These are phyloP conservation scores for Upupa epops DNA, from an alignment of 2,113 vertebrate species.

Conservation along the genomic window DNA sequence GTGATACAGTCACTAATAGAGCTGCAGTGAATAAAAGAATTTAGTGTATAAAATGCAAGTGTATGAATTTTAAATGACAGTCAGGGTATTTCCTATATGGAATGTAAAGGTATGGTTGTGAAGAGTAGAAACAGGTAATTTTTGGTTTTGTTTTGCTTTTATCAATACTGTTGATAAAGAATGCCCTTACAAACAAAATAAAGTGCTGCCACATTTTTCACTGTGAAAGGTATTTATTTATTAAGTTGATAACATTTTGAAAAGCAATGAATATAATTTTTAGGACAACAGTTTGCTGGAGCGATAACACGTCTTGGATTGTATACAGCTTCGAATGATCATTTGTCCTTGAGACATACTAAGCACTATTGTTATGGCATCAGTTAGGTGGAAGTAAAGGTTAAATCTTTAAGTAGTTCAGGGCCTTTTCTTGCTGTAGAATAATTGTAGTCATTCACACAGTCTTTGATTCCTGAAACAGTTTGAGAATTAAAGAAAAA, in stretches of 20 bases:
- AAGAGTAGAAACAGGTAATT: slow-evolving; percentile 65
- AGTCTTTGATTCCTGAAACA: slow-evolving; percentile 49
- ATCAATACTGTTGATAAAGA: slow-evolving; percentile 78
- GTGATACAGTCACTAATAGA: slow-evolving; percentile 11
- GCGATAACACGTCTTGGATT: slow-evolving; percentile 81
- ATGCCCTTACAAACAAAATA: slow-evolving; percentile 77
- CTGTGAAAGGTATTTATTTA: slow-evolving; percentile 85
- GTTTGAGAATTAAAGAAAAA: slow-evolving; percentile 34
- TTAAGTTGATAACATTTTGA: slow-evolving; percentile 91
- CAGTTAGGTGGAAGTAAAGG: slow-evolving; percentile 78
- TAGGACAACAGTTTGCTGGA: slow-evolving; percentile 81
- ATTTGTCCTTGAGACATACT: slow-evolving; percentile 84
- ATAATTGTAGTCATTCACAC: slow-evolving; percentile 52
- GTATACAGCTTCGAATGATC: slow-evolving; percentile 74
- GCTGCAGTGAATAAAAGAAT: slow-evolving; percentile 24
- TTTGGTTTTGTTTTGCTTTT: slow-evolving; percentile 75
- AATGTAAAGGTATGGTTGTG: slow-evolving; percentile 50
- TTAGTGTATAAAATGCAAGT: slow-evolving; percentile 22
- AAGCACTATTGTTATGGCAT: slow-evolving; percentile 75
- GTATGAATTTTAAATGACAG: slow-evolving; percentile 42
- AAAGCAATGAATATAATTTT: slow-evolving; percentile 95
- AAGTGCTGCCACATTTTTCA: slow-evolving; percentile 77
- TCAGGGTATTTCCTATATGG: not conserved
- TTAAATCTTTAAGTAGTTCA: slow-evolving; percentile 71
- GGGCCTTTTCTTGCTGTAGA: slow-evolving; percentile 65